Evolutionary conservation across 1,140 invertebrate species (phyloP), one percentile per base, ranked within the genome.

Genomic region (Solenopsis invicta): DNA sequence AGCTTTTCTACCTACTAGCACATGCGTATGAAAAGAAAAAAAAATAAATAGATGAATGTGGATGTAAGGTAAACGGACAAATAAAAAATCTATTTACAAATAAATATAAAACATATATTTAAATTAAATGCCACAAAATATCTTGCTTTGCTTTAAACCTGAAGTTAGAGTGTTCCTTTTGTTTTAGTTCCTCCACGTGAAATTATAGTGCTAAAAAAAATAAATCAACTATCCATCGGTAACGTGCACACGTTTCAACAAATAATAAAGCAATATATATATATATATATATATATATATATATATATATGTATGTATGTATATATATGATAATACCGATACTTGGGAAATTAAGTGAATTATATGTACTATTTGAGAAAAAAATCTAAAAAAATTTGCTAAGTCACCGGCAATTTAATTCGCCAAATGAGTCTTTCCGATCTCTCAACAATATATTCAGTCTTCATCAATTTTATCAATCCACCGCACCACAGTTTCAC

Each of bases 91-190:
- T 61, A 82, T 85, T 88, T 92, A 92, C 84, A 92, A 92, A 92
- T 92, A 92, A 92, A 92, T 92, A 92, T 90, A 92, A 92, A 92
- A 92, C 85, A 86, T 92, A 91, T 92, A 92, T 92, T 92, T 92
- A 90, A 92, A 92, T 92, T 92, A 92, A 92, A 92, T 92, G 91
- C 91, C 89, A 92, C 91, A 92, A 92, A 91, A 86, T 91, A 85
- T 87, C 61, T 85, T 82, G 71, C 77, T 84, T 85, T 89, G 66
- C 64, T 67, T 77, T 67, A 69, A 66, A 87, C 18, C 64, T 74
- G 52, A 84, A 84, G 61, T 71, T 48, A 37, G 45, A 84, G 56
- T 87, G 50, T 54, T 54, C 24, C 50, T 52, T 52, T 16, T n/a
- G n/a, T n/a, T 80, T 61, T 52, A 72, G 9, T 41, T 64, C 29